These are phyloP conservation scores for Chloropsis hardwickii DNA, from an alignment of 2,113 vertebrate genomes.

Conservation along the genomic window DNA sequence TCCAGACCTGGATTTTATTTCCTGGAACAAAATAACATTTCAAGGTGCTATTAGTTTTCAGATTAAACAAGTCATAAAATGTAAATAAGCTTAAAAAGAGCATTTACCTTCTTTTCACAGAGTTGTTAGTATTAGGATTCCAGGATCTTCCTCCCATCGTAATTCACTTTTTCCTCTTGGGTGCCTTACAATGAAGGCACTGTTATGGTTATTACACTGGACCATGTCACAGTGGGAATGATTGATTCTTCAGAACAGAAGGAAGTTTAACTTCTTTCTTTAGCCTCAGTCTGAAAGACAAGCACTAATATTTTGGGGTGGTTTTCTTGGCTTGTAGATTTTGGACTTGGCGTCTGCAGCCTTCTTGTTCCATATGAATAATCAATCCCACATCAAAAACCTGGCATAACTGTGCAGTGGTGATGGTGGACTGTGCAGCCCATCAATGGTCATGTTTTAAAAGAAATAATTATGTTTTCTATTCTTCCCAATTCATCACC, in stretches of 20 bases:
- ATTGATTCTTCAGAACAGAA: constrained; percentile 40
- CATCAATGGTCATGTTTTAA: not conserved
- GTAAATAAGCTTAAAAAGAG: constrained; percentile 59
- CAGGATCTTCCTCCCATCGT: constrained; percentile 44
- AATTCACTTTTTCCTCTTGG: constrained; percentile 51
- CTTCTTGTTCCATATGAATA: not conserved
- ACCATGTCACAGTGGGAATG: not conserved
- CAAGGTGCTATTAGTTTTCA: constrained; percentile 40
- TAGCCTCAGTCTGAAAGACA: not conserved
- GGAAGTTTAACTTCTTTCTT: constrained; percentile 23
- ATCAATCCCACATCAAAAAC: not conserved
- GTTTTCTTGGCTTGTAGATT: not conserved
- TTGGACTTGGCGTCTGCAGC: not conserved
- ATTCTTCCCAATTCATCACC: not conserved
- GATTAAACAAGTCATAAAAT: constrained; percentile 51
- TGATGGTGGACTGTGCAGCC: not conserved
- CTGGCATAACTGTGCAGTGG: not conserved
- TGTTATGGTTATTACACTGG: constrained; percentile 16
- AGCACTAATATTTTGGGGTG: constrained; percentile 7
- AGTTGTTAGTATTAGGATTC: constrained; percentile 50
- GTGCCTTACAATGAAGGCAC: constrained; percentile 41
- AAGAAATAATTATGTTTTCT: not conserved
- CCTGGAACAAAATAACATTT: constrained; percentile 38
- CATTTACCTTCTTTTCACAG: constrained; percentile 47
- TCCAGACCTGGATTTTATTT: constrained; percentile 41